Evolutionary conservation across 2,888 invertebrate genomes (phyloP).

Genomic region (Megamerina dolium): DNA sequence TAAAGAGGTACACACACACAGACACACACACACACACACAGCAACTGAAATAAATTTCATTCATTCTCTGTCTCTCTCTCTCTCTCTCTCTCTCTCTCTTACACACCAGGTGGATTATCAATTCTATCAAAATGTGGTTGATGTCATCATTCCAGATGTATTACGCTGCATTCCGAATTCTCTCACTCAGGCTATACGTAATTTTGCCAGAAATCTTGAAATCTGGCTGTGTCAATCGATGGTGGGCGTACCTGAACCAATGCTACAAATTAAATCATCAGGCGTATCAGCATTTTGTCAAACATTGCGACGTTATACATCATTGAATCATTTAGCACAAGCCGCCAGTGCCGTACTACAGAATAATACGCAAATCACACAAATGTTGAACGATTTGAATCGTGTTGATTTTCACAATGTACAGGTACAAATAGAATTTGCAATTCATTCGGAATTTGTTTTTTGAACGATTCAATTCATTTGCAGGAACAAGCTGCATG

Average conservation of each 20-base stretch:
- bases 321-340: conserved; percentile 89
- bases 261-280: conserved; percentile 75
- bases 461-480: neutral
- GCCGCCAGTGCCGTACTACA: conserved; percentile 87
- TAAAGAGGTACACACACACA: conserved; percentile 34
- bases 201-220: conserved; percentile 89
- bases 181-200: conserved; percentile 86
- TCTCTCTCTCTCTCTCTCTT: neutral
- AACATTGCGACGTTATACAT: conserved; percentile 91
- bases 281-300: conserved; percentile 90
- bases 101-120: conserved; percentile 67
- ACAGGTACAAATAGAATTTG: conserved; percentile 55
- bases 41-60: too few species aligned
- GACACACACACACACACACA: neutral
- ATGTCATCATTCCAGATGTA: conserved; percentile 94
- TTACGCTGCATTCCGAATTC: conserved; percentile 90
- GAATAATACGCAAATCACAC: conserved; percentile 88
- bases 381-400: conserved; percentile 95
- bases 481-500: conserved; percentile 75
- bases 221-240: conserved; percentile 81
- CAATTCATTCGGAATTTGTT: neutral
- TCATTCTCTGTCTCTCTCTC: neutral
- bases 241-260: conserved; percentile 73
- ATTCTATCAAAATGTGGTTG: conserved; percentile 93
- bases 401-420: conserved; percentile 98